These are phyloP conservation scores for Amphiprion percula DNA, from an alignment of 2,113 vertebrate genomes.

Conservation along the genomic window DNA sequence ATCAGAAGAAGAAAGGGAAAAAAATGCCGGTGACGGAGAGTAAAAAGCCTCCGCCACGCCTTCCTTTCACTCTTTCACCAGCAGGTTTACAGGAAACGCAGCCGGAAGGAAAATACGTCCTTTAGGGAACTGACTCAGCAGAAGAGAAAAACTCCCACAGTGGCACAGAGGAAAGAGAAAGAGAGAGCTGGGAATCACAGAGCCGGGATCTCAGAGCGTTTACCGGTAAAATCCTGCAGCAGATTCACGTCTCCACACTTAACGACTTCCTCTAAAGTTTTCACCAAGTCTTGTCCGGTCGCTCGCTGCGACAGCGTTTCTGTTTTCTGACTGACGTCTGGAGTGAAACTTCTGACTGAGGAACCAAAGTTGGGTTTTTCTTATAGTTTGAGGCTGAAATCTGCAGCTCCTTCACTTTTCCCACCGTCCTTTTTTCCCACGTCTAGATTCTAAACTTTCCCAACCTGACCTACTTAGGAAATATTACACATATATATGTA, in stretches of 20 bases:
- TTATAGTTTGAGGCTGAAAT: background rate
- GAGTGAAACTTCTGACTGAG: constrained; percentile 52
- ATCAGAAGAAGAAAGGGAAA: too few species aligned
- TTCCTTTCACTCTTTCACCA: constrained; percentile 63
- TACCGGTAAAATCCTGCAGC: constrained; percentile 42
- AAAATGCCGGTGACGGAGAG: too few species aligned
- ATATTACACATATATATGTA: too few species aligned
- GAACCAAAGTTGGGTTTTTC: background rate
- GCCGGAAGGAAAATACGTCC: constrained; percentile 67
- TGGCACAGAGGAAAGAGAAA: background rate
- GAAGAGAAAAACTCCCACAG: constrained; percentile 42
- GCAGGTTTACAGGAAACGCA: constrained; percentile 78
- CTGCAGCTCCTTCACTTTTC: background rate
- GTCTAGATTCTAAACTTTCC: background rate
- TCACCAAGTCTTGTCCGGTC: constrained; percentile 10
- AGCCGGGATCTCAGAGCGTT: too few species aligned
- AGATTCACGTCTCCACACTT: too few species aligned
- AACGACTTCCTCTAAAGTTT: constrained; percentile 67
- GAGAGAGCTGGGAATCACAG: too few species aligned
- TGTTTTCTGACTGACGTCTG: constrained; percentile 37
- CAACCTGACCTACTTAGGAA: too few species aligned
- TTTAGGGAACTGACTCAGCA: constrained; percentile 69
- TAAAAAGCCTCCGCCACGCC: constrained; percentile 14
- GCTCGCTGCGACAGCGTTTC: constrained; percentile 14
- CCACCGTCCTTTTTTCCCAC: background rate